Conservation (phyloP, 2,113 vertebrate species). For the Andinoacara biseriatus region DNA sequence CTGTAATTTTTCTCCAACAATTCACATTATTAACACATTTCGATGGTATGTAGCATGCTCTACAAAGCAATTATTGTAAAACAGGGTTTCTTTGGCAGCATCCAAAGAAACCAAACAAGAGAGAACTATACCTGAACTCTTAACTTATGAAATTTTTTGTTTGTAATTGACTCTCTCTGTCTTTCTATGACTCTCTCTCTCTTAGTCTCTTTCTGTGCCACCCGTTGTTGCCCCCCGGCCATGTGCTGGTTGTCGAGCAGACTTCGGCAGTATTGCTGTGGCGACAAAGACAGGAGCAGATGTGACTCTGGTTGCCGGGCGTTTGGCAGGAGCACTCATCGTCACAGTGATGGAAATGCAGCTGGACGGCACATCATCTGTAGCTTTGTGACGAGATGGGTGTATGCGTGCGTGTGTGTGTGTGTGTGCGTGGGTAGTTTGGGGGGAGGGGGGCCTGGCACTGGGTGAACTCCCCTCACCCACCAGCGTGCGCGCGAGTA, state of each 20-base stretch:
- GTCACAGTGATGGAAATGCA: conserved; percentile 76
- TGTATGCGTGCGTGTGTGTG: conserved; percentile 15
- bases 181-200: neutral
- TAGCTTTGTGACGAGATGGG: conserved; percentile 56
- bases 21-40: neutral
- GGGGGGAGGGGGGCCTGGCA: conserved; percentile 59
- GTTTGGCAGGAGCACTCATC: conserved; percentile 81
- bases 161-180: conserved; percentile 44
- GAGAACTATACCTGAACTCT: conserved; percentile 13
- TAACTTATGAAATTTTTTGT: conserved; percentile 27
- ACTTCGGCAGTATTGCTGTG: conserved; percentile 75
- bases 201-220: conserved; percentile 59
- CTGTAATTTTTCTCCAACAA: too few species aligned
- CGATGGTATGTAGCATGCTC: neutral
- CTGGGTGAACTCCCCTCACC: conserved; percentile 70
- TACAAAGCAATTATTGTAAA: neutral
- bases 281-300: conserved; percentile 79
- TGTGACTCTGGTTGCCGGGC: conserved; percentile 82
- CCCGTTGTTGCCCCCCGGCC: conserved; percentile 69
- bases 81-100: neutral
- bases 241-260: conserved; percentile 77
- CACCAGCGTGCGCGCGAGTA: conserved; percentile 42
- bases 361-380: conserved; percentile 81
- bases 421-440: neutral
- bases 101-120: neutral